Conservation (phyloP, 2,113 vertebrate species). For the Circaetus cinerascens region DNA sequence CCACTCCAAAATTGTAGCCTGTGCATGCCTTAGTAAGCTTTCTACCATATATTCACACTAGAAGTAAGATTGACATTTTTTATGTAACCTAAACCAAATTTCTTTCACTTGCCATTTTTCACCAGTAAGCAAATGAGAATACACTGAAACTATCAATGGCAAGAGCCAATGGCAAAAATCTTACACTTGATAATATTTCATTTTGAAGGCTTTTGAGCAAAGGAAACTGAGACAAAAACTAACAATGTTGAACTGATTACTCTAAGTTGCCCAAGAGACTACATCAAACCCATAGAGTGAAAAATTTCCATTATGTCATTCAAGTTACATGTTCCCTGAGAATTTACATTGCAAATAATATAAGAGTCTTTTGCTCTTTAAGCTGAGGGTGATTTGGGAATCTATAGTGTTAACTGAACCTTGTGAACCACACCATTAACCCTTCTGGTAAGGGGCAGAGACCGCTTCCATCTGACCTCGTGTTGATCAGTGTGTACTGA, state of each 20-base stretch:
- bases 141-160: background rate
- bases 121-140: background rate
- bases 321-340: background rate
- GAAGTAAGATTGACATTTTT: background rate
- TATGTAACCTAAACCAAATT: background rate
- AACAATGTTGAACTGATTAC: background rate
- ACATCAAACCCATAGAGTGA: background rate
- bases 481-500: background rate
- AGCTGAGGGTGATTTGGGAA: background rate
- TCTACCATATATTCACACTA: background rate
- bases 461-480: background rate
- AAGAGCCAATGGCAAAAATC: background rate
- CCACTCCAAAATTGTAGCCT: background rate
- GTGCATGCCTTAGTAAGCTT: background rate
- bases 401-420: background rate
- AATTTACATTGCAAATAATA: background rate
- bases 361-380: background rate
- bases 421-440: background rate
- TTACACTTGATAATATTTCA: background rate
- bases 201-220: background rate
- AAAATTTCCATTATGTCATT: background rate
- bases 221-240: background rate
- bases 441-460: background rate
- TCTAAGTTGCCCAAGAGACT: background rate
- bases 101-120: background rate